Evolutionary conservation across 2,113 vertebrate genomes (phyloP).

Genomic region (Scophthalmus maximus): DNA sequence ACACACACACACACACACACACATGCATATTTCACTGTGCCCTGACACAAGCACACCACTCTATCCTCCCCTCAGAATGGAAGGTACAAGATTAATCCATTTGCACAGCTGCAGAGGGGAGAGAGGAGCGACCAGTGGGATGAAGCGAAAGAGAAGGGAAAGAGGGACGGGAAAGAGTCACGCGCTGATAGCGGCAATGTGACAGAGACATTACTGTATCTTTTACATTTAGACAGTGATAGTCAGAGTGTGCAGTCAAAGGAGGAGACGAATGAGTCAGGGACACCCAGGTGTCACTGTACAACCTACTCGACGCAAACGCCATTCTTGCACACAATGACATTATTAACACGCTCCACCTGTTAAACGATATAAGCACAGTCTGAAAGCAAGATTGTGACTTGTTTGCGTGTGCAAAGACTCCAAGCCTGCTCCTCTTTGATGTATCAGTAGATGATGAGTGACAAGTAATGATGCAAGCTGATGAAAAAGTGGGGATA

Average conservation of each 20-base stretch:
- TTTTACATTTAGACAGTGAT: constrained; percentile 12
- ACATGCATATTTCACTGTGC: constrained; percentile 68
- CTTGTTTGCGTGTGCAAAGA: background rate
- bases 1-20: constrained; percentile 23
- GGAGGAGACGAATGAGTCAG: background rate
- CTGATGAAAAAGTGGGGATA: constrained; percentile 59
- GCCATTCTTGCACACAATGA: background rate
- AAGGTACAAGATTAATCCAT: constrained; percentile 76
- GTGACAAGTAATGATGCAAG: constrained; percentile 59
- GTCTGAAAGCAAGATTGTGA: background rate
- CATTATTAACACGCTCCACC: background rate
- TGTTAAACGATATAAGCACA: background rate
- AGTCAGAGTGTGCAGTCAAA: background rate
- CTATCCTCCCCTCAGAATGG: constrained; percentile 53
- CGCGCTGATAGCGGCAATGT: constrained; percentile 16
- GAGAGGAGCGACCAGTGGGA: constrained; percentile 15
- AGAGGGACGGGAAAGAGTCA: background rate
- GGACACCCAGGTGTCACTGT: background rate
- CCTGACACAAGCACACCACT: constrained; percentile 49
- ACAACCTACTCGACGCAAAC: background rate
- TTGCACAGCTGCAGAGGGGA: constrained; percentile 54
- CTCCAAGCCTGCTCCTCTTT: constrained; percentile 1
- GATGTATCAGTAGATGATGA: constrained; percentile 40
- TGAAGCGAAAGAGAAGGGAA: background rate
- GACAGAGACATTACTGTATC: constrained; percentile 23